Evolutionary conservation across 2,797 vertebrate species (phyloP), one percentile per base, ranked within the genome.

Genomic region (Salarias fasciatus): DNA sequence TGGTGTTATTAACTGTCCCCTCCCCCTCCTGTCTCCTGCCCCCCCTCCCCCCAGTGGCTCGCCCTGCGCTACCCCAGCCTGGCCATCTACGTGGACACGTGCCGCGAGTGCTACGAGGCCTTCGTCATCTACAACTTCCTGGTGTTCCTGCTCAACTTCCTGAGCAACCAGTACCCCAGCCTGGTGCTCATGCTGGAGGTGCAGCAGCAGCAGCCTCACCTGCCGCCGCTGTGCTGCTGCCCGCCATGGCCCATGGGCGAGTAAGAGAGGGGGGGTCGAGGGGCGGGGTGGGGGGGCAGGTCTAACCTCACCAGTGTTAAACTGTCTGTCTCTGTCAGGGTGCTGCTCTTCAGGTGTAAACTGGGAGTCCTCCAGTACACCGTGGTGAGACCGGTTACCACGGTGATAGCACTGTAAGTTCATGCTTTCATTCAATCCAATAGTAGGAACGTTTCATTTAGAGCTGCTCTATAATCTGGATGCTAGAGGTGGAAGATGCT

Each of bases 101-200:
- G 96, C 90, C 91, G 97, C 82, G 97, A 99, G 82, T 98, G 97
- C 88, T 98, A 98, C 31, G 97, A 98, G 93, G 97, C 97, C 48
- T 98, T 96, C 69, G 97, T 98, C 86, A 98, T 99, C 91, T 98
- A 99, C 90, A 99, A 97, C 87, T 98, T 99, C 85, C 96, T 99
- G 95, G 92, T 94, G 78, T 98, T 98, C 89, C 94, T 99, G 89
- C 92, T 96, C 61, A 99, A 95, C 89, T 98, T 96, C 63, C 89
- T 99, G 66, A 95, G 93, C 45, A 95, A 96, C 88, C 95, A 95
- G 50, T 98, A 96, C 63, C 96, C 97, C 59, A 97, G 95, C 79
- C 89, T 98, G 72, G 95, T 95, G 36, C 89, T 96, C 79, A 96
- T 98, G 85, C 91, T 99, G 81, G 97, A 97, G 91, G 95, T 95